Base-by-base conservation (phyloP, 1,140 invertebrate species). In the Frieseomelitta varia region DNA sequence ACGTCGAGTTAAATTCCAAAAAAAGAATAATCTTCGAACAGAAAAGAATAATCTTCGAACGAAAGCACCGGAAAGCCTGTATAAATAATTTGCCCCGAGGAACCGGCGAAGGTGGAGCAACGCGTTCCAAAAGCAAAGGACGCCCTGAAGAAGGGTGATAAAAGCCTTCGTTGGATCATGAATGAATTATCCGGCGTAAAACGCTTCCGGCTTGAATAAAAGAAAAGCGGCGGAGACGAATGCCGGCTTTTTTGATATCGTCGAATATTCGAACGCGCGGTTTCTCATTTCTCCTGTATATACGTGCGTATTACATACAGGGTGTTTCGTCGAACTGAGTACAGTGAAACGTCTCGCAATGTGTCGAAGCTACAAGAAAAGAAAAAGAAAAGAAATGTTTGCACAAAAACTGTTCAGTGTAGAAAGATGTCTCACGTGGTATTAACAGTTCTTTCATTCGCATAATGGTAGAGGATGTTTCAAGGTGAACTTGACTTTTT, bases 101-200 rank as follows among this genome's bases (percentile, higher is more conserved):
- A 51, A 24, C 12, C 21, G 27, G 4, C 4, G 53, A 15, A 55
- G 19, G 55, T 15, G 24, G 19, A 21, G 1, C 11, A 55, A 73
- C 27, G n/a, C n/a, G 15, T 65, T 34, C 12, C 10, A 17, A 15
- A 75, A 27, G 53, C 10, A 17, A 4, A 75, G 19, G 53, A 1
- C 12, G 19, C 12, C 1, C 30, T 24, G 34, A 27, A 51, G 19
- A 15, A 34, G n/a, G 12, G 1, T 21, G 30, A 55, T 75, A 56
- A 75, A 74, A 58, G 30, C 27, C 14, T 39, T 4, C 39, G 39
- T 6, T 24, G 24, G 12, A 27, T 61, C 74, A 51, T 63, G 74
- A 76, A 76, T 76, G 15, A 76, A 76, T 76, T 63, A 76, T 61
- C 74, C 14, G 21, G 14, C 24, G 21, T 21, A 30, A 47, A 65